Evolutionary conservation across 2,113 vertebrate species (phyloP).

Genomic region (Ia io): DNA sequence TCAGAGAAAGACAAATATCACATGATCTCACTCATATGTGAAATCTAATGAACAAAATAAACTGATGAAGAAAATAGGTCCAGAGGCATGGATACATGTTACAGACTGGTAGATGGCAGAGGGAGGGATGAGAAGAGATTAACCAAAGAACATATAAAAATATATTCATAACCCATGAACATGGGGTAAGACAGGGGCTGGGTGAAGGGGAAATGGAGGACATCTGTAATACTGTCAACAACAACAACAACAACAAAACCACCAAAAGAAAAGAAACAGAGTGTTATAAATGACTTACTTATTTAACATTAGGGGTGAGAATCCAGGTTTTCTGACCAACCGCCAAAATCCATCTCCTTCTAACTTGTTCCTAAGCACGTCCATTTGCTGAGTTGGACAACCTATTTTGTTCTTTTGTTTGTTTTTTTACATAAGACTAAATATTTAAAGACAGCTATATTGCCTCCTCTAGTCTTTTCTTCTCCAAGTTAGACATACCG

Average conservation of each 20-base stretch:
- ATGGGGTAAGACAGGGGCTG: background rate
- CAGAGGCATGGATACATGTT: background rate
- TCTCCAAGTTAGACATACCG: background rate
- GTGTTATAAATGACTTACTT: background rate
- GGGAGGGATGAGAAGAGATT: background rate
- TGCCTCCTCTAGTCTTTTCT: background rate
- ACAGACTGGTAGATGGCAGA: background rate
- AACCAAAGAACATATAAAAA: background rate
- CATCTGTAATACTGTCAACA: background rate
- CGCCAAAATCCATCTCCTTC: background rate
- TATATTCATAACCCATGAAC: background rate
- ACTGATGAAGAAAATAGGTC: background rate
- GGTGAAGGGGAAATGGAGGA: background rate
- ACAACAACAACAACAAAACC: background rate
- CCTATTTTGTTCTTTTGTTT: background rate
- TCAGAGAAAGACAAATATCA: background rate
- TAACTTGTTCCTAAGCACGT: background rate
- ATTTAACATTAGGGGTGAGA: background rate
- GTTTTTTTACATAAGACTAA: background rate
- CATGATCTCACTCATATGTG: background rate
- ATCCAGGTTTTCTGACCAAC: background rate
- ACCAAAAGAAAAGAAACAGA: background rate
- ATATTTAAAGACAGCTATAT: background rate
- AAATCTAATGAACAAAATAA: background rate
- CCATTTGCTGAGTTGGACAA: background rate